Base-by-base conservation (phyloP, 1,140 invertebrate genomes). In the Archivesica marissinica region DNA sequence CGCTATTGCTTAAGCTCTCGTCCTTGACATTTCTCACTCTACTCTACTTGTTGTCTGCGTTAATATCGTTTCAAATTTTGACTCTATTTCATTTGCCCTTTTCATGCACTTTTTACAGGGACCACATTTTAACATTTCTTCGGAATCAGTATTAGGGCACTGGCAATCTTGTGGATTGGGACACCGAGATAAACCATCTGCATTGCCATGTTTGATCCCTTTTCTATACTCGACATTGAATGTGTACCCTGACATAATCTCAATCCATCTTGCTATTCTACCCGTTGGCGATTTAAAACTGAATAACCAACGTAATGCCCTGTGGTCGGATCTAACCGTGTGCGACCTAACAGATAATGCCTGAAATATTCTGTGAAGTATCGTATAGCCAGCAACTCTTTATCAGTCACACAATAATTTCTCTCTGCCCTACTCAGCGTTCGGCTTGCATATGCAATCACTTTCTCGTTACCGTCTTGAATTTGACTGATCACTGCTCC, bases 291-390 rank as follows among this genome's bases (percentile, higher is more conserved):
- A 11, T 25, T 82, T 82, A 30, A 82, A 82, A 30, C 74, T 87
- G 2, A 15, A 35, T n/a, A 85, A 54, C 86, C 61, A 47, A 64
- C 28, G n/a, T n/a, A n/a, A n/a, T n/a, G n/a, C n/a, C n/a, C n/a
- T n/a, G n/a, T 90, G 88, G 66, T 91, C 90, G n/a, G 88, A 89
- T 17, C 81, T 44, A 6, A 91, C 44, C 9, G 54, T 15, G 74
- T 15, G 61, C 72, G 30, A 3, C 90, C 87, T n/a, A 61, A 68
- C 35, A 91, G 59, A 52, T 89, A 88, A 56, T 79, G 85, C 66
- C 72, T n/a, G 77, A 87, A 88, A 1, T 87, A 17, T 28, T 86
- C 59, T 30, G 84, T 59, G 23, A 56, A 85, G 17, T 78, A 66
- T 17, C 84, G 64, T 13, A 89, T 56, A 17, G 86, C 90, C n/a